Base-by-base conservation (phyloP, 2,888 invertebrate species). In the Cephus runcator region DNA sequence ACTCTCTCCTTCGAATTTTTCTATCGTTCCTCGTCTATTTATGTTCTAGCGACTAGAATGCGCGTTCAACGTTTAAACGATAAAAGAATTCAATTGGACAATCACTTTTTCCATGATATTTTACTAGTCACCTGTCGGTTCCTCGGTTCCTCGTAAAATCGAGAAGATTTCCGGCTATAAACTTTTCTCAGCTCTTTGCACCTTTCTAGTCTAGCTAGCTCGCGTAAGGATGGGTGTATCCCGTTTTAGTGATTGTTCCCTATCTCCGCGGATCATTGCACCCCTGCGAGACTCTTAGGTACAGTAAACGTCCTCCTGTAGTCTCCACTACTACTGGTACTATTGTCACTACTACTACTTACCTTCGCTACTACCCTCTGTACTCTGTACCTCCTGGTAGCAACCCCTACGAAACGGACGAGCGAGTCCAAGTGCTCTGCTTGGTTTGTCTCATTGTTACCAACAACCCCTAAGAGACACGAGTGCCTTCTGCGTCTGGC, bases 241-340 rank as follows among this genome's bases (percentile, higher is more conserved):
- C 83, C 85, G 85, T 86, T 87, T 88, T 84, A 85, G 82, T 86
- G 86, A 89, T 85, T 87, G 85, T 88, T 69, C 69, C 81, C 76
- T 87, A 88, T 90, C 87, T 78, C 78, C 80, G 81, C 81, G 84
- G 85, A 89, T 88, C 88, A 89, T 87, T 88, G 87, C 87, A 88
- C 88, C 87, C 87, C 85, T 86, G 88, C 83, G 88, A 86, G 85
- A 79, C 89, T 90, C 89, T 90, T 88, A 88, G 86, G 87, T 90
- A 87, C 87, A 87, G 88, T 89, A 89, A 90, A 89, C 82, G 83
- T 34, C 71, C 33, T 34, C 4, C 31, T 23, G 31, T 23, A 71
- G 75, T 23, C 68, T 36, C 75, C 31, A 36, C 71, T n/a, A 34
- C 35, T 23, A 23, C 23, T 9, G 56, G 23, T 23, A 56, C 56